phyloP scores from a whole-genome alignment of 2,888 invertebrate species.

The Hoplodrina blanda region DNA sequence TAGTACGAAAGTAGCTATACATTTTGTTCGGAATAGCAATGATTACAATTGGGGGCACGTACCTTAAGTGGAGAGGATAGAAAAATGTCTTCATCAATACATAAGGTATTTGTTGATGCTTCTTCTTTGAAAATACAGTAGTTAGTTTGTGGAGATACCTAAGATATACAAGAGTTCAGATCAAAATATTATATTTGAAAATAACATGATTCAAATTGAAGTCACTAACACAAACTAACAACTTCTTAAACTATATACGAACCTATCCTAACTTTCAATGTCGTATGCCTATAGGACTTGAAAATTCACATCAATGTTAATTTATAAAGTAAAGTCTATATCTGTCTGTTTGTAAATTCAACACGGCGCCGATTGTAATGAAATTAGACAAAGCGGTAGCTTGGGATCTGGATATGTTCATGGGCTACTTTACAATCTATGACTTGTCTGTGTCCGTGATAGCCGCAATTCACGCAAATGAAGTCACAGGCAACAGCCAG shows the following conservation, averaged over 20 bases:
- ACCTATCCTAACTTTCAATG: background rate
- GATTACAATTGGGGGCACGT: conserved; percentile 32
- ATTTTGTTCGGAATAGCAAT: conserved; percentile 31
- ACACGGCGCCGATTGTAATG: too few species aligned
- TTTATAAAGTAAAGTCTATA: too few species aligned
- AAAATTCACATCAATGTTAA: too few species aligned
- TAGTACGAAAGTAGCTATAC: conserved; percentile 49
- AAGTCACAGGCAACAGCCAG: background rate
- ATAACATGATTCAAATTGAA: background rate
- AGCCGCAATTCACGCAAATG: too few species aligned
- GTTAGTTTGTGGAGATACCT: background rate
- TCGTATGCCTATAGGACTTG: background rate
- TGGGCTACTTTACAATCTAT: too few species aligned
- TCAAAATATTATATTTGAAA: background rate
- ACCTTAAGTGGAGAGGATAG: conserved; percentile 5
- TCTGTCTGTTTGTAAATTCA: too few species aligned
- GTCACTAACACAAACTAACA: background rate
- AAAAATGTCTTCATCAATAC: conserved; percentile 34
- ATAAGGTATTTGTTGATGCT: conserved; percentile 3
- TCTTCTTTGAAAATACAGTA: background rate
- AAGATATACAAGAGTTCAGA: too few species aligned
- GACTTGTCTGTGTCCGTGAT: too few species aligned
- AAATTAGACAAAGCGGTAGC: too few species aligned
- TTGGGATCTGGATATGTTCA: too few species aligned
- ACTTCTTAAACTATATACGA: background rate